phyloP scores from a whole-genome alignment of 2,888 invertebrate genomes.

The Ephialtes manifestator region DNA sequence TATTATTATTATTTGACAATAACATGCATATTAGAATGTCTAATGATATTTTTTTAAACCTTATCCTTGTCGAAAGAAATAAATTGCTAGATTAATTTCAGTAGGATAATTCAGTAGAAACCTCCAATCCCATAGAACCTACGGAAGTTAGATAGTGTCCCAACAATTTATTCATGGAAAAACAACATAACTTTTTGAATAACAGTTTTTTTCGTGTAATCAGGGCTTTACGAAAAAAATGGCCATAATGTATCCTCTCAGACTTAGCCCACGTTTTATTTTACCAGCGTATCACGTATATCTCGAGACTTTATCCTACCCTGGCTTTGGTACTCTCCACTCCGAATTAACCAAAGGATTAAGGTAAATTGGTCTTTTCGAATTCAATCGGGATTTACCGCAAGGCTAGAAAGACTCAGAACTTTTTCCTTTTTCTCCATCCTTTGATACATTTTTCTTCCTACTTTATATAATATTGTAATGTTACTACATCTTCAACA shows the following conservation, averaged over 20 bases:
- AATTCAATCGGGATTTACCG: slow-evolving; percentile 76
- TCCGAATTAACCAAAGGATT: slow-evolving; percentile 77
- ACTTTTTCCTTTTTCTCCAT: not conserved
- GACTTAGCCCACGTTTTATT: not conserved
- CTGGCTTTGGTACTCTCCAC: slow-evolving; percentile 61
- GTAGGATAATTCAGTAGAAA: no score
- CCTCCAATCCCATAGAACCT: no score
- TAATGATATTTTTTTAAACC: no score
- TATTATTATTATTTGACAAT: no score
- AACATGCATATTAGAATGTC: no score
- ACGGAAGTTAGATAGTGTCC: no score
- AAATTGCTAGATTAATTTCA: no score
- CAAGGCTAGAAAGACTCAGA: slow-evolving; percentile 28
- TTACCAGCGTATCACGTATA: slow-evolving; percentile 1
- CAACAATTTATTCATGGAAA: not conserved
- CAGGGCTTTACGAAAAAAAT: not conserved
- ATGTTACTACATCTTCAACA: not conserved
- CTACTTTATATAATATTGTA: not conserved
- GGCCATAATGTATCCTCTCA: not conserved
- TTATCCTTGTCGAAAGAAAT: no score
- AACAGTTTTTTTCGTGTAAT: not conserved
- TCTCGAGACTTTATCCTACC: slow-evolving; percentile 10
- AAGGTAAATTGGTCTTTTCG: slow-evolving; percentile 76
- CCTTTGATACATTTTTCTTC: not conserved
- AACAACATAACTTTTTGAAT: not conserved